These are phyloP conservation scores for Hypothenemus hampei DNA, from an alignment of 1,140 invertebrate genomes.

Conservation along the genomic window DNA sequence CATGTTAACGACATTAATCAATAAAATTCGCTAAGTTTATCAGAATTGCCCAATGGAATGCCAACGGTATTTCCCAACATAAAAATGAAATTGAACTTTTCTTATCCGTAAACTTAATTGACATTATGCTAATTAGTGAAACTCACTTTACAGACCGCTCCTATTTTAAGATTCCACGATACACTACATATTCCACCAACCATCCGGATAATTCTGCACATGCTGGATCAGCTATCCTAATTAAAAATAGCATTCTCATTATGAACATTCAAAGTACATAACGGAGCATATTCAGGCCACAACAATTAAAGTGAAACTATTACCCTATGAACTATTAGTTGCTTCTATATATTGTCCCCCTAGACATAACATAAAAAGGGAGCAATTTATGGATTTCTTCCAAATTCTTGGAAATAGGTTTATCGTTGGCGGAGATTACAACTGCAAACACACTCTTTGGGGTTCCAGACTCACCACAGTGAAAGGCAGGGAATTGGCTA, in stretches of 20 bases:
- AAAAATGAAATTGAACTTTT: neutral
- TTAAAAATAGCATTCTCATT: neutral
- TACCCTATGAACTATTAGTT: neutral
- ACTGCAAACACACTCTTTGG: conserved; percentile 45
- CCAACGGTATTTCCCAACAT: neutral
- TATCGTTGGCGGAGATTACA: conserved; percentile 42
- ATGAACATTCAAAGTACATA: neutral
- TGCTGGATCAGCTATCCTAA: too few species aligned
- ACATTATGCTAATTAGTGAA: neutral
- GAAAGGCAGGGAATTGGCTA: conserved; percentile 38
- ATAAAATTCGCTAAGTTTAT: too few species aligned
- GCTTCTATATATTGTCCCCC: neutral
- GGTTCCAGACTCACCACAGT: conserved; percentile 40
- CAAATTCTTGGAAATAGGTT: neutral
- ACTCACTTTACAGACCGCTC: neutral
- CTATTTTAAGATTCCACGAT: neutral
- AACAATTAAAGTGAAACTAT: neutral
- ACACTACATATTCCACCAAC: neutral
- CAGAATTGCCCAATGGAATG: neutral
- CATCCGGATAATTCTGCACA: neutral
- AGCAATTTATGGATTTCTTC: neutral
- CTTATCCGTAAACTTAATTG: neutral
- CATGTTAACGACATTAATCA: too few species aligned
- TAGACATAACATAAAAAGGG: neutral
- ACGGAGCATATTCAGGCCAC: neutral